phyloP scores from a whole-genome alignment of 2,113 vertebrate species.

The Tretioscincus oriximinensis region DNA sequence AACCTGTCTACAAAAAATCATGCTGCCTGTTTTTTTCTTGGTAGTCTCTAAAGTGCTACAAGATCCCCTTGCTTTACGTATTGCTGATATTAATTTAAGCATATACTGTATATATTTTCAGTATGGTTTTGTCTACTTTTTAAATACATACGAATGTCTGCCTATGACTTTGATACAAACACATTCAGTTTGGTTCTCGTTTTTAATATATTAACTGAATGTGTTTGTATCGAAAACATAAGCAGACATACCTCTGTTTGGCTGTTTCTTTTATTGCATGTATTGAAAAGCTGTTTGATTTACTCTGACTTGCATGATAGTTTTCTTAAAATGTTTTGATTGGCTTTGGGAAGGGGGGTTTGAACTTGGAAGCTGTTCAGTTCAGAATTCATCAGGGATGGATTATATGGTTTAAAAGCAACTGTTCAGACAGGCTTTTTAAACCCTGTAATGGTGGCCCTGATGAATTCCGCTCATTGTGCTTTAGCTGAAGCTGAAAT shows the following conservation, averaged over 20 bases:
- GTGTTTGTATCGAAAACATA: not conserved
- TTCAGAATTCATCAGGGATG: slow-evolving; percentile 8
- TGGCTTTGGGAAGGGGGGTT: not conserved
- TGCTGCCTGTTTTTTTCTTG: too few relatives aligned
- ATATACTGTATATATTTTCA: too few relatives aligned
- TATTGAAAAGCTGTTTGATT: not conserved
- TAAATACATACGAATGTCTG: too few relatives aligned
- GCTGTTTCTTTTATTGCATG: not conserved
- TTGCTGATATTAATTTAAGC: too few relatives aligned
- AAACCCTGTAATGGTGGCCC: slow-evolving; percentile 7
- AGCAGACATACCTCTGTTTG: not conserved
- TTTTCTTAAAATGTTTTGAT: not conserved
- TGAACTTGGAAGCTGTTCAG: slow-evolving; percentile 1
- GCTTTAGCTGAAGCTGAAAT: slow-evolving; percentile 2
- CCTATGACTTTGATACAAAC: too few relatives aligned
- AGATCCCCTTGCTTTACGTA: too few relatives aligned
- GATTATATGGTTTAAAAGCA: slow-evolving; percentile 17
- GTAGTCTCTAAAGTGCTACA: too few relatives aligned
- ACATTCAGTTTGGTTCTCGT: too few relatives aligned
- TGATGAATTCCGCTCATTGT: not conserved
- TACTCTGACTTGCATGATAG: not conserved
- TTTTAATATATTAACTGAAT: too few relatives aligned
- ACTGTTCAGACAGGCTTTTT: slow-evolving; percentile 10
- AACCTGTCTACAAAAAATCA: too few relatives aligned
- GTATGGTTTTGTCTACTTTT: too few relatives aligned